phyloP scores from a whole-genome alignment of 2,888 invertebrate genomes.

The Ichneumoninae sp. region DNA sequence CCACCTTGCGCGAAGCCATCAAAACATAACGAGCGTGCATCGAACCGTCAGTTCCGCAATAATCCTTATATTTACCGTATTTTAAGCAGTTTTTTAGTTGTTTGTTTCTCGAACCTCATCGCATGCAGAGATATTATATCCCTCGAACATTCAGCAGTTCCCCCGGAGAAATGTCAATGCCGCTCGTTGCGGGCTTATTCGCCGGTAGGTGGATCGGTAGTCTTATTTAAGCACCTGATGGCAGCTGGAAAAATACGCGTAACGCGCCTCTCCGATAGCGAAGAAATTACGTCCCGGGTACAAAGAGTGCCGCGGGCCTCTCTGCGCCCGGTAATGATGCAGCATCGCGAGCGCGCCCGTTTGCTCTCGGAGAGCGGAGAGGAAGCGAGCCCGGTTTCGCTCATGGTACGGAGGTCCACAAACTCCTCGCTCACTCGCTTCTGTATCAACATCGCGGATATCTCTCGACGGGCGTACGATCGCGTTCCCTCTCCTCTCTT shows the following conservation, averaged over 20 bases:
- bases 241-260: conserved; percentile 53
- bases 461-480: conserved; percentile 57
- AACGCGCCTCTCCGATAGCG: conserved; percentile 75
- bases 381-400: conserved; percentile 36
- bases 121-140: conserved; percentile 25
- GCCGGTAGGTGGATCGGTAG: conserved; percentile 37
- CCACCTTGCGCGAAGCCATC: conserved; percentile 1
- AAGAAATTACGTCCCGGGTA: conserved; percentile 78
- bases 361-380: conserved; percentile 41
- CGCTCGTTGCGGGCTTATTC: conserved; percentile 37
- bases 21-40: conserved; percentile 5
- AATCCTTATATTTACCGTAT: conserved; percentile 6
- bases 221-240: conserved; percentile 40
- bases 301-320: conserved; percentile 79
- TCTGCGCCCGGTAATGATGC: conserved; percentile 79
- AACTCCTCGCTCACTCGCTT: conserved; percentile 40
- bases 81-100: neutral
- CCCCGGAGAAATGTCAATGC: conserved; percentile 50
- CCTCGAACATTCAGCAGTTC: conserved; percentile 20
- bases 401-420: conserved; percentile 37
- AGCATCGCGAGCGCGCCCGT: conserved; percentile 65
- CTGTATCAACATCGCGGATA: conserved; percentile 60
- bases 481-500: conserved; percentile 36
- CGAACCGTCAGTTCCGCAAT: conserved; percentile 9
- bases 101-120: conserved; percentile 1